Base-by-base conservation (phyloP, 2,113 vertebrate genomes). In the Sinosuthora webbiana region DNA sequence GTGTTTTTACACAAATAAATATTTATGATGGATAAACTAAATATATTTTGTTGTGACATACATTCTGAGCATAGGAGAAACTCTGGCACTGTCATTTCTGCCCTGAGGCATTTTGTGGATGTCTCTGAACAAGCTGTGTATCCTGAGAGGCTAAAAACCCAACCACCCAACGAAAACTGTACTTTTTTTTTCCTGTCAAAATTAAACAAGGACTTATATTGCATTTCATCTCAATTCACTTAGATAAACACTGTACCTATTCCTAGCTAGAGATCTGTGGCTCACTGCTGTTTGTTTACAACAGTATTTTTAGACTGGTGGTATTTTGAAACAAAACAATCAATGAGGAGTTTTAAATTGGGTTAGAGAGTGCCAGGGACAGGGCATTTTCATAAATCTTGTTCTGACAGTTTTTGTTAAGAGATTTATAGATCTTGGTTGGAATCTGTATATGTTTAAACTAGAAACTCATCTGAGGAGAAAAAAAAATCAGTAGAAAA, bases 321-420 rank as follows among this genome's bases (percentile, higher is more conserved):
- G 28, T 83, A 73, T 84, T 89, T 45, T 75, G 65, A 91, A 94
- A 79, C 27, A 70, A 90, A 95, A 75, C 78, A 87, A 67, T 89
- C 71, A 50, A 57, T 2, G 1, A 59, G 57, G 59, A 83, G 24
- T 67, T 95, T 87, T 94, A 81, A 96, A 89, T 95, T 95, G 94
- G 68, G 35, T 63, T 93, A 81, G 47, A 92, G 73, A 94, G 64
- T 44, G 79, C 31, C 14, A 30, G 27, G 49, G 39, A 50, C 19
- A 30, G 33, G 30, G 55, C 44, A 45, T 73, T 92, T 94, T 59
- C 79, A 77, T 94, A 88, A 89, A 90, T 74, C 84, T 79, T 91
- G 23, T 24, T 91, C 70, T 85, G 89, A 59, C 62, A 33, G 49
- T 60, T 84, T 93, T 67, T 96, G 59, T 93, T 56, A 73, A 65